Percentiles rank a stretch among this genome's conserved stretches.
Conservation (phyloP, 23 tunicate species). For the Styela plicata region DNA sequence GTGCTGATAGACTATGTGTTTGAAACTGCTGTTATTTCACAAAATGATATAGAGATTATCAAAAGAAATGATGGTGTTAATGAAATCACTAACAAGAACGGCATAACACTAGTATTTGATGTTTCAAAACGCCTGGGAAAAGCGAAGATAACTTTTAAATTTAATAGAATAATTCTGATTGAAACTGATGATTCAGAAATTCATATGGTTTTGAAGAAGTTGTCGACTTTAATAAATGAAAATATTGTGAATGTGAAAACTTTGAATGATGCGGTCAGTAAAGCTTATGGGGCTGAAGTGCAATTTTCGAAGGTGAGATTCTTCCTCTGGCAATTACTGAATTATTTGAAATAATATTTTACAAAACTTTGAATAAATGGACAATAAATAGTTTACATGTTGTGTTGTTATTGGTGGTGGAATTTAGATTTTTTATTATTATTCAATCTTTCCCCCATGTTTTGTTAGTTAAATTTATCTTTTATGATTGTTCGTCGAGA, state of each 20-base stretch:
- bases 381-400: too few relatives aligned
- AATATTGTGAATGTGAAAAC: neutral
- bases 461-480: too few relatives aligned
- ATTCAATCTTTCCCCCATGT: too few relatives aligned
- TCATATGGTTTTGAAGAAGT: too few relatives aligned
- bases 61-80: neutral
- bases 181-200: neutral
- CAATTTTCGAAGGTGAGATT: slow-evolving; percentile 13
- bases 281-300: neutral
- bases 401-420: too few relatives aligned
- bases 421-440: too few relatives aligned
- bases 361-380: too few relatives aligned
- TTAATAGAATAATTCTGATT: neutral
- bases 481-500: too few relatives aligned
- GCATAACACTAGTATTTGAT: neutral
- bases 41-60: neutral
- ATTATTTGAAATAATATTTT: too few relatives aligned
- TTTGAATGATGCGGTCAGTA: slow-evolving; percentile 16
- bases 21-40: neutral
- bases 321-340: too few relatives aligned
- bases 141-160: neutral
- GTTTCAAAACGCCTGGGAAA: neutral
- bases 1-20: neutral
- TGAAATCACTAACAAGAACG: neutral
- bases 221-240: neutral